Evolutionary conservation across 2,888 invertebrate genomes (phyloP).

Genomic region (Pocota personata): DNA sequence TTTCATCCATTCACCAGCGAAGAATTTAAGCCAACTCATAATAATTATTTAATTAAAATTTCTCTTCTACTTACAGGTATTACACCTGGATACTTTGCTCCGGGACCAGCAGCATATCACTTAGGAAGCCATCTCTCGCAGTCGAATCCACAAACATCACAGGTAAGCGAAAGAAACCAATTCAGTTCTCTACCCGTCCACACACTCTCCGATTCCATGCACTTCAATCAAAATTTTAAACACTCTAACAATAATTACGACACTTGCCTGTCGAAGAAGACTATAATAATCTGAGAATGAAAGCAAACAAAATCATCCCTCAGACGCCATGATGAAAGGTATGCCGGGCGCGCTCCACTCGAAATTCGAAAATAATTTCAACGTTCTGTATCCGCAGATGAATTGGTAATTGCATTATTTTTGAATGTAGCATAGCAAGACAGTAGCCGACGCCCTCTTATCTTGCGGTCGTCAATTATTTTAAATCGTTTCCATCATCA

Average conservation of each 20-base stretch:
- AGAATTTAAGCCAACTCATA: background rate
- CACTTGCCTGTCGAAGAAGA: conserved; percentile 26
- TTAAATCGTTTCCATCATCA: conserved; percentile 71
- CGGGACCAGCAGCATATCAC: conserved; percentile 83
- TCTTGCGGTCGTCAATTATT: conserved; percentile 64
- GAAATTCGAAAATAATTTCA: conserved; percentile 24
- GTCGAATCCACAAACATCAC: conserved; percentile 82
- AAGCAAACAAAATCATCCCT: conserved; percentile 63
- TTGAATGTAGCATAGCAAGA: conserved; percentile 52
- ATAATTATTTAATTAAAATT: conserved; percentile 17
- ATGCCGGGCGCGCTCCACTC: background rate
- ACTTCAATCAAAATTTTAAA: conserved; percentile 47
- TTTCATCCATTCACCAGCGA: background rate
- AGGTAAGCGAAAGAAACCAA: conserved; percentile 80
- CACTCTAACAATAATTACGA: conserved; percentile 47
- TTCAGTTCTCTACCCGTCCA: too few relatives aligned
- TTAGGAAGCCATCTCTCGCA: conserved; percentile 83
- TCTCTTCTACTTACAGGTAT: conserved; percentile 80
- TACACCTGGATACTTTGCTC: conserved; percentile 83
- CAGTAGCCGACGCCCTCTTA: conserved; percentile 64
- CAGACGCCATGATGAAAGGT: conserved; percentile 39
- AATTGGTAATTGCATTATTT: conserved; percentile 59
- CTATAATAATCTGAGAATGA: background rate
- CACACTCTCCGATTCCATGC: background rate
- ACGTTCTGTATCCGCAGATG: conserved; percentile 27